Evolutionary conservation across 2,113 vertebrate species (phyloP).

Genomic region (Regulus satrapa): DNA sequence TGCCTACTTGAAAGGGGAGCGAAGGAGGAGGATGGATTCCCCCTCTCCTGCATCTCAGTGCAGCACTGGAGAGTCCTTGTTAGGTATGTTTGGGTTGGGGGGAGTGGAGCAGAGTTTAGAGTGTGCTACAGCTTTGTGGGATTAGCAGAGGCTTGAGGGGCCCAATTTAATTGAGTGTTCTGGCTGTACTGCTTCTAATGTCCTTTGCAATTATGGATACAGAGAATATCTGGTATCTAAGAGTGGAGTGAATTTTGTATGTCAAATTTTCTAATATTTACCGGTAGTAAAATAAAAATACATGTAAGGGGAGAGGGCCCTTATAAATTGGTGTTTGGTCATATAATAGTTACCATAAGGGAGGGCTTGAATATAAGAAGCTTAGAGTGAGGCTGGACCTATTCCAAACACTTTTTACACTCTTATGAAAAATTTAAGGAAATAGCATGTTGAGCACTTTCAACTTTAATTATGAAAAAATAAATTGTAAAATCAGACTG

Average conservation of each 20-base stretch:
- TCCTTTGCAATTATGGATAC: not conserved
- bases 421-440: slow-evolving; percentile 13
- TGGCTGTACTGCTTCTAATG: not conserved
- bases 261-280: not conserved
- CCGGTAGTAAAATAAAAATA: not conserved
- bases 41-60: not conserved
- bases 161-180: not conserved
- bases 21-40: not conserved
- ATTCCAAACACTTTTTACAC: slow-evolving; percentile 12
- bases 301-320: no score
- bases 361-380: not conserved
- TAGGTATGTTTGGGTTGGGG: not conserved
- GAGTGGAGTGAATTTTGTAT: not conserved
- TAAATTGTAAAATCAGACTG: not conserved
- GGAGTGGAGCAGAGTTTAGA: not conserved
- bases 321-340: not conserved
- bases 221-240: not conserved
- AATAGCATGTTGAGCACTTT: not conserved
- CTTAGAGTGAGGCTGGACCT: slow-evolving; percentile 18
- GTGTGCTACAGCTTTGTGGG: not conserved
- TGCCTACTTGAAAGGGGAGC: not conserved
- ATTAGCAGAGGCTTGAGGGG: not conserved
- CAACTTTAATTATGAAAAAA: not conserved
- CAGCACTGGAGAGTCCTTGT: not conserved
- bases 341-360: not conserved